Evolutionary conservation across 2,888 invertebrate genomes (phyloP), one percentile per base, ranked within the genome.

Genomic region (Pseudococcus jackbeardsleyi): DNA sequence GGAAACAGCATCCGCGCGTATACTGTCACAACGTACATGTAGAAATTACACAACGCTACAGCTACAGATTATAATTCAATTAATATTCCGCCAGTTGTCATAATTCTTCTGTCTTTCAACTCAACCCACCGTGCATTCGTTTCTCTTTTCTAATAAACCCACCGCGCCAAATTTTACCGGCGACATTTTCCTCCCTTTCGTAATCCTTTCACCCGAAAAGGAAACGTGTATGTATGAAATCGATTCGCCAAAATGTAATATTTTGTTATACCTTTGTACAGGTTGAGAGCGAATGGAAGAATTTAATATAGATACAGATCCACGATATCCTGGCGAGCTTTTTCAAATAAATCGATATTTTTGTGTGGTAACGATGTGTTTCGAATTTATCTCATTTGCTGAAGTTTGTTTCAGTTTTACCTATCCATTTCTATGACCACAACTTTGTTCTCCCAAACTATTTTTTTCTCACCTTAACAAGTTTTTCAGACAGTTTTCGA

Each of bases 81-180:
- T 77, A 77, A 77, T 77, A 77, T 77, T 77, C 77, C 77, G 39
- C 39, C 77, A 39, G 77, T 77, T 77, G 77, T 77, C n/a, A 39
- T 77, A 77, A 39, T 77, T 77, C 39, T 77, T 77, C 72, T 72
- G 12, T 72, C 33, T 26, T 33, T 72, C 72, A 26, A 26, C 33
- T 22, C 72, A 12, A 11, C 64, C 22, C 64, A 64, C 48, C 48
- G 48, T 54, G 15, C n/a, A 54, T n/a, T 54, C 54, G 54, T 54
- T 54, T 54, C 33, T 72, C 33, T 72, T 26, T 72, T 72, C 72
- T 72, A 72, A 72, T 72, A 72, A 22, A 72, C 72, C 33, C 72
- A 8, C 72, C 19, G 54, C 15, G 50, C 42, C 3, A 54, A 54
- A 54, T 54, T 54, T 54, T 54, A 54, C n/a, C 54, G 7, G 6